Evolutionary conservation across 2,888 invertebrate genomes (phyloP).

Genomic region (Drosophila atroscutellata): DNA sequence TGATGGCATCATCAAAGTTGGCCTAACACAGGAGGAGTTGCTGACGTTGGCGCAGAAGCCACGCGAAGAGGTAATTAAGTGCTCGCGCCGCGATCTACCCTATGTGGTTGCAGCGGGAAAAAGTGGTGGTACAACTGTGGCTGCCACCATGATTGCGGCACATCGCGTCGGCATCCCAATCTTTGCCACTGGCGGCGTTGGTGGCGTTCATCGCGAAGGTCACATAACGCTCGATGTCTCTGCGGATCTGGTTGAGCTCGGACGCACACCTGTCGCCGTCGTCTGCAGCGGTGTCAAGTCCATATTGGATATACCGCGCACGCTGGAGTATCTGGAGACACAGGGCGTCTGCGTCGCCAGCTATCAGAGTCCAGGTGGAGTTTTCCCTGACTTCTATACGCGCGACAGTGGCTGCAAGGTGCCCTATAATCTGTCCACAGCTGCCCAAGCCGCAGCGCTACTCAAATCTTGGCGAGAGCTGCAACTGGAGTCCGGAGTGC

Average conservation of each 20-base stretch:
- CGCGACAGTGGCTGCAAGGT: constrained; percentile 89
- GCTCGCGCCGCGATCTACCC: constrained; percentile 94
- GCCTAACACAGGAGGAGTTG: constrained; percentile 89
- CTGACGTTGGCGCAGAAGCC: constrained; percentile 87
- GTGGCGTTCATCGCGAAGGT: constrained; percentile 96
- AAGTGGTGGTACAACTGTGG: constrained; percentile 98
- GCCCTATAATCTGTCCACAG: constrained; percentile 88
- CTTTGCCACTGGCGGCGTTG: constrained; percentile 96
- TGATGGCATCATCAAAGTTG: constrained; percentile 92
- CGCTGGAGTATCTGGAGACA: constrained; percentile 98
- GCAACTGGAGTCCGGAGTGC: constrained; percentile 89
- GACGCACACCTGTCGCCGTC: constrained; percentile 94
- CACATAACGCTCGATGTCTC: constrained; percentile 96
- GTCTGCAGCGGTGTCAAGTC: constrained; percentile 99
- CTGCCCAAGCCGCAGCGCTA: constrained; percentile 90
- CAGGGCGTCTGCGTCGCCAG: constrained; percentile 96
- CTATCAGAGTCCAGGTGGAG: constrained; percentile 87
- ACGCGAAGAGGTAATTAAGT: constrained; percentile 88
- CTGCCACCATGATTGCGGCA: constrained; percentile 95
- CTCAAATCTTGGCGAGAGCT: constrained; percentile 87
- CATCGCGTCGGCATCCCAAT: constrained; percentile 92
- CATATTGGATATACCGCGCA: constrained; percentile 97
- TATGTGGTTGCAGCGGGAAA: constrained; percentile 89
- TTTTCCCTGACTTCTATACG: constrained; percentile 98
- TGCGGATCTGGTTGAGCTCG: constrained; percentile 96